Conservation (phyloP, 1,140 invertebrate species). For the Drosophila orena region DNA sequence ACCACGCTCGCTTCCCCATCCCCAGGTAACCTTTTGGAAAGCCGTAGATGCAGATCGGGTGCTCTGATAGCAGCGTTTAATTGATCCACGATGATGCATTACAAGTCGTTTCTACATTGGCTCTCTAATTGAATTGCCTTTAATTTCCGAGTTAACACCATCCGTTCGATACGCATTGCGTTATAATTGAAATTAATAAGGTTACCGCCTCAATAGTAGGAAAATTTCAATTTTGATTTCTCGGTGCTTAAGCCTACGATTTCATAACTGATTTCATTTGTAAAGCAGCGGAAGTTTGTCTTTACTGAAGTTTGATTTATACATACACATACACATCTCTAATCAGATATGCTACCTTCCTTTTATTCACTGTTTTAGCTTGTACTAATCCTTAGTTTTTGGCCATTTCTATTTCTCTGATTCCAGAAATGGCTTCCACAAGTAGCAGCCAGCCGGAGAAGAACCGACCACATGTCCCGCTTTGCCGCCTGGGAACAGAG, state of each 20-base stretch:
- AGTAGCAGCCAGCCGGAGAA: constrained; percentile 64
- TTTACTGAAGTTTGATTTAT: too few species aligned
- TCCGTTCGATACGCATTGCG: constrained; percentile 33
- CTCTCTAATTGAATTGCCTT: constrained; percentile 28
- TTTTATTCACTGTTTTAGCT: too few species aligned
- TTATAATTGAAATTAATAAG: constrained; percentile 24
- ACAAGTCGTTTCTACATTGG: constrained; percentile 24
- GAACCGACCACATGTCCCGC: constrained; percentile 59
- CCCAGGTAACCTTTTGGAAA: constrained; percentile 11
- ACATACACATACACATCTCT: too few species aligned
- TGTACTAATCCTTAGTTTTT: constrained; percentile 11
- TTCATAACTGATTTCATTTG: background rate
- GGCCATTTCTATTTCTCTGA: background rate
- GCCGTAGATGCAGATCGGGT: constrained; percentile 22
- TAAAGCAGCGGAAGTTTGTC: background rate
- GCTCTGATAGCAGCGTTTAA: constrained; percentile 8
- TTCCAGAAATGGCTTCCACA: constrained; percentile 81
- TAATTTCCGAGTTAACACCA: constrained; percentile 27
- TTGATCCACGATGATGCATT: constrained; percentile 42
- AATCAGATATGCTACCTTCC: too few species aligned
- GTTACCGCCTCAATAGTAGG: background rate
- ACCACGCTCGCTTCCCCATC: constrained; percentile 15
- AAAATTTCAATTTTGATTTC: constrained; percentile 16
- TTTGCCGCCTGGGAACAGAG: constrained; percentile 64
- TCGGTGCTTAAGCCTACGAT: background rate